Percentiles rank a stretch among this genome's conserved stretches.
Conservation (phyloP, 2,113 vertebrate genomes). For the Tragelaphus buxtoni region DNA sequence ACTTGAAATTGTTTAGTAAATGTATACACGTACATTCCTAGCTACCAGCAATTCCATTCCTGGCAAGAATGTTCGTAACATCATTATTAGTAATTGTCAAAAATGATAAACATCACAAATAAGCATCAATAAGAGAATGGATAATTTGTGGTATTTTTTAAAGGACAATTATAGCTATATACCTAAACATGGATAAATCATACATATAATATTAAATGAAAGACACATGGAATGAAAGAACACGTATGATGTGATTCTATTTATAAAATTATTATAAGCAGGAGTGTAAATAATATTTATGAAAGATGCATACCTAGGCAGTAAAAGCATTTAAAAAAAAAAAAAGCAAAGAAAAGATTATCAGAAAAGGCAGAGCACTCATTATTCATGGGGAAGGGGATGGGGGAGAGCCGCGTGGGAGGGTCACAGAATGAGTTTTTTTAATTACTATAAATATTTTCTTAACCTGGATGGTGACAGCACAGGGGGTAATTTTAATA, state of each 20-base stretch:
- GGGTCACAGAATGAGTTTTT: neutral
- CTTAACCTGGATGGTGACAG: neutral
- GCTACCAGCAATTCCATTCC: neutral
- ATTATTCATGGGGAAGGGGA: neutral
- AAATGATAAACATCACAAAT: neutral
- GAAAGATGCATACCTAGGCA: neutral
- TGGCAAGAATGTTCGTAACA: neutral
- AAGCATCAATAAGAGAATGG: neutral
- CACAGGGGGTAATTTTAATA: neutral
- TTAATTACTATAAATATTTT: neutral
- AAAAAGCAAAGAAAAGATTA: neutral
- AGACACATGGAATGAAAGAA: neutral
- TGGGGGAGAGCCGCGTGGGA: neutral
- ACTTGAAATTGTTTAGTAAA: neutral
- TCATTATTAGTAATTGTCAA: neutral
- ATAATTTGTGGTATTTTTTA: neutral
- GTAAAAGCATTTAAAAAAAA: neutral
- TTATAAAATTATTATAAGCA: neutral
- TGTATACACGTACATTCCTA: neutral
- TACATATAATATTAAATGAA: neutral
- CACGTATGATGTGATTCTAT: neutral
- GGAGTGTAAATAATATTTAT: neutral
- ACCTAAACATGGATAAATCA: neutral
- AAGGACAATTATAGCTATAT: neutral
- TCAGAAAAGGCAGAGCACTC: neutral